Base-by-base conservation (phyloP, 92 coral and sea anemone genomes). In the Phymanthus crucifer region DNA sequence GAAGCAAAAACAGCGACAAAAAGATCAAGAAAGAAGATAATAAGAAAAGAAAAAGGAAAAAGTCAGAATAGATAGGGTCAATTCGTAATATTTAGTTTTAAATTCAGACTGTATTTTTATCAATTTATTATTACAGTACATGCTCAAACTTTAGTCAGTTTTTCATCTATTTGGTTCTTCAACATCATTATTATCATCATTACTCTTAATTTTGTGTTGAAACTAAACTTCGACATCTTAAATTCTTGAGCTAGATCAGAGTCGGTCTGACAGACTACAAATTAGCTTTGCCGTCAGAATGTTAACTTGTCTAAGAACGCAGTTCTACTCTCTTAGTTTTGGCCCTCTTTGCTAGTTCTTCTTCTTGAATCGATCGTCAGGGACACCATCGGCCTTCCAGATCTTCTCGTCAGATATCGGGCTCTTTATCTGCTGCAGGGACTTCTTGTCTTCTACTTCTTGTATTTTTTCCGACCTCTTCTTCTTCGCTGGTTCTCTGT, bases 41-140 rank as follows among this genome's bases (percentile, higher is more conserved):
- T 34, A 70, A 70, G 75, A 70, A 70, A 70, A 70, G 9, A 50
- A 70, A 54, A 7, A 14, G 29, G 16, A 54, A 54, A 54, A 54
- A 14, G 64, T 16, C 21, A 19, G 21, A 17, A 54, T 16, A 11
- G 29, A 19, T 14, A 54, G 0, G 64, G 4, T 54, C n/a, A n/a
- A n/a, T 45, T 45, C 14, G 14, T 6, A 45, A 45, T 6, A 6
- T 54, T 45, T 45, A 11, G 10, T 45, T 45, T 17, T 14, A 54
- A 54, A 54, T 10, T 54, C 21, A 45, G 16, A 45, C 50, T 45
- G 50, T 11, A 45, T 45, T 45, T 45, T 45, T 45, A 45, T 45
- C 13, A n/a, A 17, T 9, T 45, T 45, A 17, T 45, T 17, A 17
- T 45, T 45, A n/a, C n/a, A n/a, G n/a, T 45, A n/a, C n/a, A n/a